Evolutionary conservation across 2,888 invertebrate genomes (phyloP), one percentile per base, ranked within the genome.

Genomic region (Agriopis aurantiaria): DNA sequence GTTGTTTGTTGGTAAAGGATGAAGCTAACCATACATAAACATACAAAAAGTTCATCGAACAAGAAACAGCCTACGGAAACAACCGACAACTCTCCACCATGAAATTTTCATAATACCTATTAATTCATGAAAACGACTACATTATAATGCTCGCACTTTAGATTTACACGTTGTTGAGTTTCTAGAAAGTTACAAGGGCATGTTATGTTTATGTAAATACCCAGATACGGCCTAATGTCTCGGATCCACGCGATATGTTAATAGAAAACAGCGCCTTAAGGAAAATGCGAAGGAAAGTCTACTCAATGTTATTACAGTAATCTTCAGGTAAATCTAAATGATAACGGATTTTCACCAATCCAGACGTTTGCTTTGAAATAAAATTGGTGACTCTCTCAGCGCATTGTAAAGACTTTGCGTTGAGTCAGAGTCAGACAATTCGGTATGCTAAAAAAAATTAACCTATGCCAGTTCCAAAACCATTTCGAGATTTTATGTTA

Each of bases 131-230:
- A 71, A 73, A 74, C 70, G 63, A 62, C 72, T 76, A 74, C 61
- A 75, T 74, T 75, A 75, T 65, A 33, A 33, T 33, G 3, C 33
- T 33, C 33, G 33, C 33, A 33, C 33, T 33, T 33, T 33, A 33
- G 33, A 33, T 33, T 33, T 33, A 33, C 33, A 33, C 33, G 33
- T 33, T 33, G 33, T 33, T 33, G 82, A 83, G 79, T 81, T 81
- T 82, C 75, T 61, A 66, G 52, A 70, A 78, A 81, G 74, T 78
- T 77, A 77, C 75, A 78, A 77, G 75, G 75, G 77, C 79, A 79
- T 75, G 75, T 73, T 80, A 75, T 82, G 80, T 80, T 81, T 82
- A 85, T 85, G 85, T 82, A 82, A 84, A 86, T 86, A 85, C 77
- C 78, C 69, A 68, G 80, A 80, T 82, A 80, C 72, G 67, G 73